Percentiles rank a stretch among this genome's conserved stretches.
phyloP scores from a whole-genome alignment of 2,888 invertebrate species.

The Rotaria magnacalcarata region DNA sequence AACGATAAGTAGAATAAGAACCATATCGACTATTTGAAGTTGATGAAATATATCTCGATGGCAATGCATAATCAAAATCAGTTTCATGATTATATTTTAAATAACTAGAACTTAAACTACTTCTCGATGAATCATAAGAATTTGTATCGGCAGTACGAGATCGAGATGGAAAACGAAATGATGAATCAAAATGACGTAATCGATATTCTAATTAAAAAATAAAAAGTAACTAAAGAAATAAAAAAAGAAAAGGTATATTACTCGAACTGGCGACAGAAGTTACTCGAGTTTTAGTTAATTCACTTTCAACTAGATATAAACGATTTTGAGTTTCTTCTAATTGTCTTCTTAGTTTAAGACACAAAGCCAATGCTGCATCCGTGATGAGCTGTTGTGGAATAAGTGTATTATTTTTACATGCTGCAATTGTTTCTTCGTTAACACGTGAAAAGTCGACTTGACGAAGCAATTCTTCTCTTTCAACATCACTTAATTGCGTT shows the following conservation, averaged over 20 bases:
- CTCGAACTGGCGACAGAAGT: background rate
- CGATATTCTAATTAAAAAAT: background rate
- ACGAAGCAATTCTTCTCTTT: conserved; percentile 51
- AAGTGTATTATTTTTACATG: conserved; percentile 52
- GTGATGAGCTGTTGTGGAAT: conserved; percentile 53
- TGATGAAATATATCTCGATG: conserved; percentile 8
- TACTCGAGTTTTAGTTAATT: background rate
- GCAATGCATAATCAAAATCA: background rate
- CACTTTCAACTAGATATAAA: background rate
- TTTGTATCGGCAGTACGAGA: background rate
- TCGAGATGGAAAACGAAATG: background rate
- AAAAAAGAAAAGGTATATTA: background rate
- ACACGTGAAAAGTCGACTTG: conserved; percentile 53
- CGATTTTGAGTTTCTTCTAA: conserved; percentile 48
- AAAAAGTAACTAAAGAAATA: background rate
- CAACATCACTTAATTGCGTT: background rate
- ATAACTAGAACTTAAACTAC: background rate
- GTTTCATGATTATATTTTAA: background rate
- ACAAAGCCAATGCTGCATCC: conserved; percentile 53
- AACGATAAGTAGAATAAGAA: background rate
- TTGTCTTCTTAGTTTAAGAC: conserved; percentile 51
- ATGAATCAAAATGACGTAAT: background rate
- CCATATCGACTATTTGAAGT: background rate
- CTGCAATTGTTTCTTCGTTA: conserved; percentile 52
- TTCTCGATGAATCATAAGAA: background rate